A percentile compares a stretch with the other conserved stretches of the same genome.
Conservation (phyloP, 1,140 invertebrate genomes). For the Conus ventricosus region DNA sequence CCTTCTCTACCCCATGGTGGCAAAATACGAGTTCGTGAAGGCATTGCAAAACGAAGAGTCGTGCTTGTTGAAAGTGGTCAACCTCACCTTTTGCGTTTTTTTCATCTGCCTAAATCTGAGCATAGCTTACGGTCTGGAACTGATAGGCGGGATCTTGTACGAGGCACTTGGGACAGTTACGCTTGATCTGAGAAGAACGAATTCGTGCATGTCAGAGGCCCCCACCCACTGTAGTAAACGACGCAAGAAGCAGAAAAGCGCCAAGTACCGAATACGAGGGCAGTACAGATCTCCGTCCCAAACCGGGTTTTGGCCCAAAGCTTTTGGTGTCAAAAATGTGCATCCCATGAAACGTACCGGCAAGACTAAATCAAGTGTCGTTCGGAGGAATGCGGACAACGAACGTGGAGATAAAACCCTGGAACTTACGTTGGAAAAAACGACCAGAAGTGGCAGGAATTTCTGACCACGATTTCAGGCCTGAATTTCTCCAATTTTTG, state of each 20-base stretch:
- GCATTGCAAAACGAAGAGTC: background rate
- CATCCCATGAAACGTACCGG: background rate
- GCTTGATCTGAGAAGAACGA: background rate
- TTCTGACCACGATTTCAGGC: background rate
- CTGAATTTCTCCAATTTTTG: background rate
- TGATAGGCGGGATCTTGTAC: background rate
- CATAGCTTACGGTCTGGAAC: background rate
- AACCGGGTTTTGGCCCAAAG: background rate
- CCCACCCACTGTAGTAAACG: background rate
- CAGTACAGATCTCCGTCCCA: background rate
- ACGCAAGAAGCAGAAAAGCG: background rate
- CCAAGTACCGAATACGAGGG: background rate
- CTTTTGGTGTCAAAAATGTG: background rate
- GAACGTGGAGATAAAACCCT: background rate
- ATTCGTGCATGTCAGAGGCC: background rate
- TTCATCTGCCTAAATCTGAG: background rate
- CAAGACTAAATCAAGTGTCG: too few species aligned
- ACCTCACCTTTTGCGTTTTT: background rate
- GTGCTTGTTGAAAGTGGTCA: constrained; percentile 12
- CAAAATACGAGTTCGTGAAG: background rate
- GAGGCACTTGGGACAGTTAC: background rate
- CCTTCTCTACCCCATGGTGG: background rate
- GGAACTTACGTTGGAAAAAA: background rate
- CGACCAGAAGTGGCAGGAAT: background rate
- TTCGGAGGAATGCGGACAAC: background rate